phyloP scores from a whole-genome alignment of 2,113 vertebrate species.

The Xiphophorus hellerii region DNA sequence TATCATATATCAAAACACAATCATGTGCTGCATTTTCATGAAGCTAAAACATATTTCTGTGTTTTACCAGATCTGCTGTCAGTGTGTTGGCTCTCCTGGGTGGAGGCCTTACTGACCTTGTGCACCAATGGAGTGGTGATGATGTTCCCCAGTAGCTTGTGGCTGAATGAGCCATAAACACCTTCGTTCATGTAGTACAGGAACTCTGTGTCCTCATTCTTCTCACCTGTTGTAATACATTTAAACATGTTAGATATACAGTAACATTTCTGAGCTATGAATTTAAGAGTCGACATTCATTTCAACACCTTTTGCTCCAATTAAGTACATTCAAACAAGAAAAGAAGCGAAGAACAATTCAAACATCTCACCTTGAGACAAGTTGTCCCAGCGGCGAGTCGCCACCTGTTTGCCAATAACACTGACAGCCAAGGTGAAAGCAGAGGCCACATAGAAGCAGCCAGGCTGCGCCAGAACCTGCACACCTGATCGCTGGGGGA shows the following conservation, averaged over 20 bases:
- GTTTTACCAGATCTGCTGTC: slow-evolving; percentile 7
- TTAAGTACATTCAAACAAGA: too few species aligned
- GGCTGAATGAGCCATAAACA: slow-evolving; percentile 96
- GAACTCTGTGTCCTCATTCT: slow-evolving; percentile 86
- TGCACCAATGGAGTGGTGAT: slow-evolving; percentile 83
- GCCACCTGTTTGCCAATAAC: slow-evolving; percentile 90
- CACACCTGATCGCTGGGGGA: slow-evolving; percentile 90
- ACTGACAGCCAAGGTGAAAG: slow-evolving; percentile 93
- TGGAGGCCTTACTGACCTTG: slow-evolving; percentile 84
- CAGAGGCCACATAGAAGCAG: slow-evolving; percentile 91
- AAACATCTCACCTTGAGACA: slow-evolving; percentile 80
- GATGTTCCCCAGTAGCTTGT: slow-evolving; percentile 86
- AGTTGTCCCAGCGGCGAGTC: slow-evolving; percentile 82
- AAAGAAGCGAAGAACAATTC: too few species aligned
- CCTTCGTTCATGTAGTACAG: slow-evolving; percentile 96
- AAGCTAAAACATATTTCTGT: background rate
- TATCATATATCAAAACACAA: background rate
- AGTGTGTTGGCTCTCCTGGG: slow-evolving; percentile 16
- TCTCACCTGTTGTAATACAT: slow-evolving; percentile 78
- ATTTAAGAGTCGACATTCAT: too few species aligned
- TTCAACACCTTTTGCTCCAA: too few species aligned
- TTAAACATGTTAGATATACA: slow-evolving; percentile 8
- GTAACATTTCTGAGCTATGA: background rate
- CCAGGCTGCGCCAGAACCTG: slow-evolving; percentile 93
- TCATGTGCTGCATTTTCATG: background rate